Evolutionary conservation across 2,797 vertebrate genomes (phyloP).

Genomic region (Amphiprion clarkii): DNA sequence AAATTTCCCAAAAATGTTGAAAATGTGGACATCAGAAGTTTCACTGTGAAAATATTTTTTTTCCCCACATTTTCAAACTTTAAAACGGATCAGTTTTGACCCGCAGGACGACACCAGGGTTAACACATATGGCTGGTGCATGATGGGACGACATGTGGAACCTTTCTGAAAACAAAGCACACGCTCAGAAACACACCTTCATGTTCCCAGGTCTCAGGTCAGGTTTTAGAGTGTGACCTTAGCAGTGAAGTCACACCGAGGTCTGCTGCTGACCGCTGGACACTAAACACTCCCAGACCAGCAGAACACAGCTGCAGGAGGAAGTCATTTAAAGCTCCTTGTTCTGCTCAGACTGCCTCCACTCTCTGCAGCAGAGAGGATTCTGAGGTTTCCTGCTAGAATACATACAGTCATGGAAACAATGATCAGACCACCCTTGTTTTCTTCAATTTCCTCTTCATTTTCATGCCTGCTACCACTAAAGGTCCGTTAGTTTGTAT

Average conservation of each 20-base stretch:
- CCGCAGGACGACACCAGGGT: no score
- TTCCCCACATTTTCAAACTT: no score
- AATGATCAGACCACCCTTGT: no score
- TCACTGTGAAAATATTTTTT: no score
- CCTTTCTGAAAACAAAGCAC: slow-evolving; percentile 10
- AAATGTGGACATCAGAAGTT: no score
- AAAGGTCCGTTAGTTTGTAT: no score
- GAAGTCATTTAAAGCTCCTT: no score
- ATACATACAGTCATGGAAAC: background rate
- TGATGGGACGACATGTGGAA: slow-evolving; percentile 21
- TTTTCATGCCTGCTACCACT: no score
- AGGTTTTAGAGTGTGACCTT: slow-evolving; percentile 76
- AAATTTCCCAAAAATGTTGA: no score
- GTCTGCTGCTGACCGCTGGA: slow-evolving; percentile 68
- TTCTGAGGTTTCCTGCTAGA: slow-evolving; percentile 1
- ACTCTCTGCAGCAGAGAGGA: background rate
- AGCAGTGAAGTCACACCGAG: slow-evolving; percentile 58
- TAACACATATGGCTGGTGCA: slow-evolving; percentile 30
- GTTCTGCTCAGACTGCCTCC: slow-evolving; percentile 45
- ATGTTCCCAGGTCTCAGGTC: slow-evolving; percentile 56
- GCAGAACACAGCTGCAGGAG: slow-evolving; percentile 54
- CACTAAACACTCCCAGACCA: slow-evolving; percentile 79
- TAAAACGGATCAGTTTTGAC: no score
- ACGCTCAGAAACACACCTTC: slow-evolving; percentile 32
- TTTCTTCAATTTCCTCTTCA: no score